Percentiles rank a stretch among this genome's conserved stretches.
These are phyloP conservation scores for Solenodon paradoxus DNA, from an alignment of 2,113 vertebrate species.

Conservation along the genomic window DNA sequence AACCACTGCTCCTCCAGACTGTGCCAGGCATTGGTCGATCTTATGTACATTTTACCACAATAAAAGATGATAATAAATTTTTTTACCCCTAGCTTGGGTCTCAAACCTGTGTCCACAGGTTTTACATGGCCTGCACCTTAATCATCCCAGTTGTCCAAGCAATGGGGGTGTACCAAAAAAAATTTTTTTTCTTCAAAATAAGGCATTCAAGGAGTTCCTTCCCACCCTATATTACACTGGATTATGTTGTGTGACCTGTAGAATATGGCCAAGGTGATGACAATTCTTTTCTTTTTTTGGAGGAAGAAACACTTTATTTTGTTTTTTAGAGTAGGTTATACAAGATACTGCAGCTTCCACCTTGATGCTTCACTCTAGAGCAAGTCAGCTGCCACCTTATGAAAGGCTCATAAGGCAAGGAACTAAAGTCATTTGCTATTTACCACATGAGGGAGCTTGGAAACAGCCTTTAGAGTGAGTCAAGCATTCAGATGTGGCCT, in stretches of 20 bases:
- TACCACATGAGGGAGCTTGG: no score
- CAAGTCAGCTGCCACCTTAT: not conserved
- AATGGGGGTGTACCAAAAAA: no score
- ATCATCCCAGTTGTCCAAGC: no score
- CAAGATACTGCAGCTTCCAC: not conserved
- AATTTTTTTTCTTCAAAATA: not conserved
- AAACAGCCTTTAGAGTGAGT: not conserved
- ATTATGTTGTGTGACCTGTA: not conserved
- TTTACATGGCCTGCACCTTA: no score
- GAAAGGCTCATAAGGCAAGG: not conserved
- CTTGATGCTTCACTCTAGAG: not conserved
- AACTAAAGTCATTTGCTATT: not conserved
- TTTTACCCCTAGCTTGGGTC: no score
- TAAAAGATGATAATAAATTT: not conserved
- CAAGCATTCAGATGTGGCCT: not conserved
- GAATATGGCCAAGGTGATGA: not conserved
- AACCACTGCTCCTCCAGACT: no score
- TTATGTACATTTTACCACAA: not conserved
- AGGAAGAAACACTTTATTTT: no score
- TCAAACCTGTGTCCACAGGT: no score
- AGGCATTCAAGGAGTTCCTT: not conserved
- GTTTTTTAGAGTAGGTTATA: not conserved
- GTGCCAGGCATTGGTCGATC: no score
- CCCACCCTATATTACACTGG: not conserved
- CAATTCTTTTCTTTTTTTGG: no score